These are phyloP conservation scores for Dioctria linearis DNA, from an alignment of 2,888 invertebrate genomes.

Conservation along the genomic window DNA sequence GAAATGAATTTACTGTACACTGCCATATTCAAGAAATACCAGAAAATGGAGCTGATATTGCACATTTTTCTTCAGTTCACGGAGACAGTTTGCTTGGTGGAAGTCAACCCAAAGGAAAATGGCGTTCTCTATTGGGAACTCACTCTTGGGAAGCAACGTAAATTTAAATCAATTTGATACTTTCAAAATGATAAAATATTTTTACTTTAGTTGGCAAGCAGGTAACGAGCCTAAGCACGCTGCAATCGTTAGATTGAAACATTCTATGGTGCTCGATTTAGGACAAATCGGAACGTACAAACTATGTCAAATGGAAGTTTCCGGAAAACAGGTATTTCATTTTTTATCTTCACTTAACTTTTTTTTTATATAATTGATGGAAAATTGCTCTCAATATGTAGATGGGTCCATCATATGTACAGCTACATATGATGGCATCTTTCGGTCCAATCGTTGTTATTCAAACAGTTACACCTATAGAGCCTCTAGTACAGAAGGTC, in stretches of 20 bases:
- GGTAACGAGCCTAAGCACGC: slow-evolving; percentile 74
- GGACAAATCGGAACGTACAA: slow-evolving; percentile 74
- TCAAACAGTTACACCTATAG: slow-evolving; percentile 85
- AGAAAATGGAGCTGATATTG: slow-evolving; percentile 90
- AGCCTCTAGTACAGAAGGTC: slow-evolving; percentile 82
- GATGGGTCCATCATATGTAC: slow-evolving; percentile 85
- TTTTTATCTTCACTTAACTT: neutral
- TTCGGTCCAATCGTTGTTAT: slow-evolving; percentile 78
- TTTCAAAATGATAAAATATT: neutral
- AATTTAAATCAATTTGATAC: slow-evolving; percentile 52
- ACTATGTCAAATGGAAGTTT: slow-evolving; percentile 75
- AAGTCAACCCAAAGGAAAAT: slow-evolving; percentile 65
- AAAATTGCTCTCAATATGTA: slow-evolving; percentile 63
- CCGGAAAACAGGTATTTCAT: slow-evolving; percentile 76
- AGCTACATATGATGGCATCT: slow-evolving; percentile 75
- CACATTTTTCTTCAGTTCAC: slow-evolving; percentile 86
- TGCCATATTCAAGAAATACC: slow-evolving; percentile 87
- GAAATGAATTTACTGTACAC: slow-evolving; percentile 83
- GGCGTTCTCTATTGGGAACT: slow-evolving; percentile 68
- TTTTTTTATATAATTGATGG: too few relatives aligned
- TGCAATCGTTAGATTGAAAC: slow-evolving; percentile 77
- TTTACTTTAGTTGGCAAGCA: slow-evolving; percentile 71
- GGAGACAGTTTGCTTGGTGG: slow-evolving; percentile 75
- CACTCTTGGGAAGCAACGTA: slow-evolving; percentile 75
- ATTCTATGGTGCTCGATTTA: slow-evolving; percentile 71